Evolutionary conservation across 2,113 vertebrate genomes (phyloP), one percentile per base, ranked within the genome.

Genomic region (Zapornia atra): DNA sequence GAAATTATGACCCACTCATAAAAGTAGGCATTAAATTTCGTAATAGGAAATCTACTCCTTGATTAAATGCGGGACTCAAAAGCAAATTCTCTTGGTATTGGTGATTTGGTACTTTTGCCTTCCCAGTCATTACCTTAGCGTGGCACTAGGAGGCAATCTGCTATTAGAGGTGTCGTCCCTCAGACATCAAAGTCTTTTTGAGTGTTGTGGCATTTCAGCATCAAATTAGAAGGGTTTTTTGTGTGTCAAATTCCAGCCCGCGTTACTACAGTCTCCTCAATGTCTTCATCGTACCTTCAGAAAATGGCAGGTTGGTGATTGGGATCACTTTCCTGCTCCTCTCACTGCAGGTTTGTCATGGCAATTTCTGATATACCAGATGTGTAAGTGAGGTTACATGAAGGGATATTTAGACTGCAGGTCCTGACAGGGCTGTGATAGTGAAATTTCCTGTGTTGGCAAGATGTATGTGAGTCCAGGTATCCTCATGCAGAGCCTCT

Each of bases 121-220:
- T 63, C 79, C 38, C 83, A 34, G 89, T 29, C 61, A 50, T 51
- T 96, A 64, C 92, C 86, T 64, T 85, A 34, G 81, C 5, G 4
- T 76, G 91, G 91, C 96, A 87, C 93, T 95, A 91, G 95, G 86
- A 96, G 96, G 96, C 89, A 96, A 88, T 38, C 94, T 95, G 91
- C 92, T 90, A 61, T 83, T 91, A 79, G 72, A 89, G 88, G 68
- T 79, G 59, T 50, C 79, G 61, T 70, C 44, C 44, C 40, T 40
- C 50, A 9, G 19, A 4, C 60, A 4, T 21, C 90, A 61, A 33
- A 72, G 22, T 51, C 40, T 28, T 48, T 46, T 70, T 7, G 22
- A 57, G 21, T 20, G 22, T 16, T 33, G 4, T 4, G 11, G 1
- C 69, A 42, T 31, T 84, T 54, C 60, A 34, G 60, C 33, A 21